Conservation (phyloP, 2,888 invertebrate species). For the Polyploca ridens region DNA sequence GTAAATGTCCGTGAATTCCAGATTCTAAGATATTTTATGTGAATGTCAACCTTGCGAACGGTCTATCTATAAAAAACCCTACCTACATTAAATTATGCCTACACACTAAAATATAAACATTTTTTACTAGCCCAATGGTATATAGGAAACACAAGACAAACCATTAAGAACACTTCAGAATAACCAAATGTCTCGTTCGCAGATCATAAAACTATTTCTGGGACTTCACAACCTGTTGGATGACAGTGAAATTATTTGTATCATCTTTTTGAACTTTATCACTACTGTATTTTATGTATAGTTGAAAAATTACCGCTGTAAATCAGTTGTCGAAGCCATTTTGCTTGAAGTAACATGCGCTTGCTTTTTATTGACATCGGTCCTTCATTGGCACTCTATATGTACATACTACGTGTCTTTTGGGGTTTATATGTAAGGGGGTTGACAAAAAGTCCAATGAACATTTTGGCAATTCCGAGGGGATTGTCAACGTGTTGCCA, state of each 20-base stretch:
- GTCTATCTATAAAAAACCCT: background rate
- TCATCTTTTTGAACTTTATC: constrained; percentile 2
- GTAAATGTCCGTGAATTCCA: background rate
- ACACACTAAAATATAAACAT: background rate
- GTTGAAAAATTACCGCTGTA: background rate
- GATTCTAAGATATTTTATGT: background rate
- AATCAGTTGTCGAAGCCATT: background rate
- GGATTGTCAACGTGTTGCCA: no score
- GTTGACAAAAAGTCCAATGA: background rate
- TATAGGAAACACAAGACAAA: constrained; percentile 1
- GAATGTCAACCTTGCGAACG: background rate
- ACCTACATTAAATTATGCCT: background rate
- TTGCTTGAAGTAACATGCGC: background rate
- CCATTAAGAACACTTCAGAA: constrained; percentile 6
- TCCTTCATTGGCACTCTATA: background rate
- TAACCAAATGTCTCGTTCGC: constrained; percentile 10
- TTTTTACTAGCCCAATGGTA: background rate
- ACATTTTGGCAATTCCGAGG: no score
- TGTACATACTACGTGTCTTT: background rate
- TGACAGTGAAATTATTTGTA: constrained; percentile 16
- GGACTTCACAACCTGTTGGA: constrained; percentile 18
- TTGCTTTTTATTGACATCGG: background rate
- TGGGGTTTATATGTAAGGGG: no score
- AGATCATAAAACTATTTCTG: constrained; percentile 30
- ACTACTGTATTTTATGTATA: background rate